Base-by-base conservation (phyloP, 2,888 invertebrate species). In the Cerastis leucographa region DNA sequence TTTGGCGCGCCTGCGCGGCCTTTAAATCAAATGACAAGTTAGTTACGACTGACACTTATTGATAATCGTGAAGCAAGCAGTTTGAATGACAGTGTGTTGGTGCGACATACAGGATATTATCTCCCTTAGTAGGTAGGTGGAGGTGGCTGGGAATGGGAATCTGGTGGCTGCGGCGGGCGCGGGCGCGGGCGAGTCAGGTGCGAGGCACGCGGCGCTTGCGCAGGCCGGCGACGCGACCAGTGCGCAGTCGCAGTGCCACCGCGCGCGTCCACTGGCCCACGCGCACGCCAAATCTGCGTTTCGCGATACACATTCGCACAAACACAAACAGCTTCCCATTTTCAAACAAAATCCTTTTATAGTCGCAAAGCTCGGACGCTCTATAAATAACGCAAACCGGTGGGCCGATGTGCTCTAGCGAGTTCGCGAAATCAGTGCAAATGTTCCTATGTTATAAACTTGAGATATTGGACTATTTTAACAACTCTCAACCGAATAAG, bases 181-280 rank as follows among this genome's bases (percentile, higher is more conserved):
- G 90, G 90, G 92, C 89, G 91, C 90, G 91, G 91, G 90, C 86
- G 86, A 89, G 91, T 94, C 94, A 95, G 94, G 96, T 95, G 96
- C 95, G 94, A 94, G 91, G 95, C 90, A 91, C 94, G 92, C 90
- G 88, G 86, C 76, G 80, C 70, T 81, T 71, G 83, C 78, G 78
- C 83, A 68, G n/a, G 42, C 64, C 78, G 71, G 76, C 78, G 84
- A 76, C 83, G 79, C 87, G 88, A 90, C 88, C 94, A 96, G 95
- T 71, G 83, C 78, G 78, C 83, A 68, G n/a, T n/a, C 64, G 77
- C 94, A 96, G 95, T 95, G 93, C 93, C 93, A 91, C 92, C 93
- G 94, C 96, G 96, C 94, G 94, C 95, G 93, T 93, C 93, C 94
- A 79, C 92, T 90, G 89, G 91, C 94, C 93, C 93, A 95, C 95